Evolutionary conservation across 2,797 vertebrate genomes (phyloP).

Genomic region (Hozukius guyotensis): DNA sequence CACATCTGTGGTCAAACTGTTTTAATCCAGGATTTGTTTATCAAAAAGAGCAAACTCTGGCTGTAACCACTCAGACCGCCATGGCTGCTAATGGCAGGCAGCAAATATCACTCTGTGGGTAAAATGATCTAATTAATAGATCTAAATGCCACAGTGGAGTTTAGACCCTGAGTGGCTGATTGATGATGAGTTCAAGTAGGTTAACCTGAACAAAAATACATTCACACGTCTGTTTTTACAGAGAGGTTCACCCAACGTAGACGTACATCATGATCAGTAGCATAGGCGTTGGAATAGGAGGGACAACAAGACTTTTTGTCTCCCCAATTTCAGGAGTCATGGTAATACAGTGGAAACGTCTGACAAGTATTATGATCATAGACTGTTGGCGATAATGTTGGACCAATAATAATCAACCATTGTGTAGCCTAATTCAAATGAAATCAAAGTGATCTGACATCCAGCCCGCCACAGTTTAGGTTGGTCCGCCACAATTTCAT

Average conservation of each 20-base stretch:
- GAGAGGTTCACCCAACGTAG: not conserved
- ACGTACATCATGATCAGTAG: not conserved
- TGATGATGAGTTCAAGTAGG: not conserved
- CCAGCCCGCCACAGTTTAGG: too few relatives aligned
- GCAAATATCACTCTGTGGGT: not conserved
- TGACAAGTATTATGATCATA: too few relatives aligned
- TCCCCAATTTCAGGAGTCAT: too few relatives aligned
- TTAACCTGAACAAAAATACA: not conserved
- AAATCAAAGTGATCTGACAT: too few relatives aligned
- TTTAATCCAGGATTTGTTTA: conserved; percentile 26
- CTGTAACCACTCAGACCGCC: conserved; percentile 1
- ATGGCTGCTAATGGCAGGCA: conserved; percentile 4
- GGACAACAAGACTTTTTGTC: not conserved
- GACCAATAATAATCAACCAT: too few relatives aligned
- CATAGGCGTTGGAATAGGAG: not conserved
- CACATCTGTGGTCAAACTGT: conserved; percentile 31
- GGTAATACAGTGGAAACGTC: too few relatives aligned
- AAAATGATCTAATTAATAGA: conserved; percentile 12
- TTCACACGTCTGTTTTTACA: not conserved
- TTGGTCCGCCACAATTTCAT: too few relatives aligned
- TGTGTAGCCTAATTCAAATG: too few relatives aligned
- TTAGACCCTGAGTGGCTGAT: not conserved
- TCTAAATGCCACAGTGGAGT: not conserved
- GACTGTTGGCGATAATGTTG: too few relatives aligned
- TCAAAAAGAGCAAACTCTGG: not conserved